Percentiles rank a stretch among this genome's conserved stretches.
phyloP scores from a whole-genome alignment of 2,888 invertebrate species.

The Cerceris ruficornis region DNA sequence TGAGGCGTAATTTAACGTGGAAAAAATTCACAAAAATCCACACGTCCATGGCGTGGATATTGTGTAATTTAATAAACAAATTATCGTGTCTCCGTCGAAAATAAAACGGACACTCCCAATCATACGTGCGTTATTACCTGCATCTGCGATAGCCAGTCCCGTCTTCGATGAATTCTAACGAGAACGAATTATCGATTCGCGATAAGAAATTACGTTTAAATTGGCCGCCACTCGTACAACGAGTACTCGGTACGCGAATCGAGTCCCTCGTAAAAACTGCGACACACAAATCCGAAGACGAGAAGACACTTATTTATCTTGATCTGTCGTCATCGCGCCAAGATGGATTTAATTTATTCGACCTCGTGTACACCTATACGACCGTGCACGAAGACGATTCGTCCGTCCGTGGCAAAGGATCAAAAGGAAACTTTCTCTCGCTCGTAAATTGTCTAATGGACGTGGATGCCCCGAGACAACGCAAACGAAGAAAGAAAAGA shows the following conservation, averaged over 20 bases:
- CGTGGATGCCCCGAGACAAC: conserved; percentile 16
- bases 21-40: too few relatives aligned
- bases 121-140: too few relatives aligned
- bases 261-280: conserved; percentile 34
- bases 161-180: background rate
- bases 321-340: conserved; percentile 29
- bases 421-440: conserved; percentile 46
- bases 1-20: too few relatives aligned
- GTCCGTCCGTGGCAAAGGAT: conserved; percentile 31
- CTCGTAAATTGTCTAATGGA: conserved; percentile 56
- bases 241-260: conserved; percentile 35
- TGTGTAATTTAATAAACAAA: too few relatives aligned
- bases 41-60: background rate
- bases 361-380: conserved; percentile 39
- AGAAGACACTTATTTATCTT: conserved; percentile 40
- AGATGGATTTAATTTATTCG: conserved; percentile 59
- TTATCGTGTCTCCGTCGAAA: too few relatives aligned
- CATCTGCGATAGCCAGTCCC: too few relatives aligned
- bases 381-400: conserved; percentile 20
- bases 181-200: conserved; percentile 8
- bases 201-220: conserved; percentile 19
- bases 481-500: conserved; percentile 9
- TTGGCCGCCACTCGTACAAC: conserved; percentile 43
- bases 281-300: conserved; percentile 47
- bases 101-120: too few relatives aligned